Conservation (phyloP, 2,113 vertebrate species). For the Conger conger region DNA sequence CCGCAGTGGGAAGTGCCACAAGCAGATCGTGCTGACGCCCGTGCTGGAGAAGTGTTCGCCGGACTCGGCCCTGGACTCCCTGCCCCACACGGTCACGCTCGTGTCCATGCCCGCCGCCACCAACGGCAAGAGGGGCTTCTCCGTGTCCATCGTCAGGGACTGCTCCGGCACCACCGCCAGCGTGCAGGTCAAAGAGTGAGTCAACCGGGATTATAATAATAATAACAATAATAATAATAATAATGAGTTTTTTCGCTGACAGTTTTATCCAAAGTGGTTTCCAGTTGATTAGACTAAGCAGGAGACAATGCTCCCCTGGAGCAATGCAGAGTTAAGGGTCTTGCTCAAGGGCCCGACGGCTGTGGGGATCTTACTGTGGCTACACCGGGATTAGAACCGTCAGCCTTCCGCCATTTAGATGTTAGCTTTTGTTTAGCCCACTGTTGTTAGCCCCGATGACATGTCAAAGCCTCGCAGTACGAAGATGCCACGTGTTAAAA, state of each 20-base stretch:
- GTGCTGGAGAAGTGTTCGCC: slow-evolving; percentile 88
- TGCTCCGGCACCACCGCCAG: slow-evolving; percentile 77
- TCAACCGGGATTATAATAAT: too few relatives aligned
- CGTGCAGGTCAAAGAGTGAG: slow-evolving; percentile 94
- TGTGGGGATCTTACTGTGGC: too few relatives aligned
- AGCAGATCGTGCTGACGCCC: slow-evolving; percentile 87
- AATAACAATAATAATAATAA: too few relatives aligned
- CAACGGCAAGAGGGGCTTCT: slow-evolving; percentile 86
- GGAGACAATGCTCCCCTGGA: too few relatives aligned
- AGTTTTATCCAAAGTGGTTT: too few relatives aligned
- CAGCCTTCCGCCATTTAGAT: too few relatives aligned
- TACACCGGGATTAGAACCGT: too few relatives aligned
- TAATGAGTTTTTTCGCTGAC: too few relatives aligned
- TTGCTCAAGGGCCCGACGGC: too few relatives aligned
- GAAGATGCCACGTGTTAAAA: not conserved
- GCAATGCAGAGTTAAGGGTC: too few relatives aligned
- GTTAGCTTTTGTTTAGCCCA: not conserved
- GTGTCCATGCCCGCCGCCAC: slow-evolving; percentile 89
- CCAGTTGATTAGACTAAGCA: too few relatives aligned
- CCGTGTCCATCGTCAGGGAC: slow-evolving; percentile 79
- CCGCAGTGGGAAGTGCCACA: slow-evolving; percentile 89
- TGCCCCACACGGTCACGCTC: slow-evolving; percentile 89
- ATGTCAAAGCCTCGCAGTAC: not conserved
- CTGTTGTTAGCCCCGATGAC: not conserved
- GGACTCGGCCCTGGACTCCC: slow-evolving; percentile 80